Evolutionary conservation across 2,113 vertebrate species (phyloP).

Genomic region (Percina caprodes): DNA sequence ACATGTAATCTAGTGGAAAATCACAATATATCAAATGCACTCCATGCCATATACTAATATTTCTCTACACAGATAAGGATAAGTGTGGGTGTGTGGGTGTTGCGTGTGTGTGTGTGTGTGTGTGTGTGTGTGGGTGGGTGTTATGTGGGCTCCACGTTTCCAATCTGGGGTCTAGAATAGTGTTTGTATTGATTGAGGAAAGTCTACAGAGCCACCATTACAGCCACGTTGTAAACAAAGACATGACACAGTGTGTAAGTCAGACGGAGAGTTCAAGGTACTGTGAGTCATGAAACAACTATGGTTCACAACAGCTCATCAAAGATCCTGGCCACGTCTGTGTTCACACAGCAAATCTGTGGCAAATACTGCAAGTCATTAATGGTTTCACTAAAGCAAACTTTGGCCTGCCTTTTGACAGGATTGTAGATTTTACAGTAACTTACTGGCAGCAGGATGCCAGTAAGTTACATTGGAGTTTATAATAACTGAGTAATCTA

Average conservation of each 20-base stretch:
- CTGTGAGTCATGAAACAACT: conserved; percentile 45
- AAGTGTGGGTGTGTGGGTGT: conserved; percentile 14
- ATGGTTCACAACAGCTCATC: conserved; percentile 25
- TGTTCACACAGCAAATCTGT: conserved; percentile 7
- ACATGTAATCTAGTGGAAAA: conserved; percentile 43
- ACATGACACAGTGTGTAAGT: conserved; percentile 47
- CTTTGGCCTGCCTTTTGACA: background rate
- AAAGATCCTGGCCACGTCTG: conserved; percentile 5
- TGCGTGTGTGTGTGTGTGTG: conserved; percentile 14
- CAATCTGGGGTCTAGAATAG: conserved; percentile 42
- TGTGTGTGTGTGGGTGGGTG: conserved; percentile 5
- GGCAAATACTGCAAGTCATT: conserved; percentile 1
- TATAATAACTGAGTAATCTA: background rate
- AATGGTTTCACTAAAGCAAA: conserved; percentile 9
- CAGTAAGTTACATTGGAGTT: background rate
- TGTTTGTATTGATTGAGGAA: conserved; percentile 76
- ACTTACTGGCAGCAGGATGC: too few species aligned
- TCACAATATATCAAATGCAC: conserved; percentile 60
- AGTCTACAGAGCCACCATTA: conserved; percentile 67
- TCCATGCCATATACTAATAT: conserved; percentile 60
- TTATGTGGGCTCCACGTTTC: conserved; percentile 23
- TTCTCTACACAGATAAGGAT: conserved; percentile 66
- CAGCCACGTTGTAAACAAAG: conserved; percentile 71
- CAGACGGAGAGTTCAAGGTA: conserved; percentile 30
- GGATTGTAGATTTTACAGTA: too few species aligned